These are phyloP conservation scores for Pao palembangensis DNA, from an alignment of 2,113 vertebrate species.

Conservation along the genomic window DNA sequence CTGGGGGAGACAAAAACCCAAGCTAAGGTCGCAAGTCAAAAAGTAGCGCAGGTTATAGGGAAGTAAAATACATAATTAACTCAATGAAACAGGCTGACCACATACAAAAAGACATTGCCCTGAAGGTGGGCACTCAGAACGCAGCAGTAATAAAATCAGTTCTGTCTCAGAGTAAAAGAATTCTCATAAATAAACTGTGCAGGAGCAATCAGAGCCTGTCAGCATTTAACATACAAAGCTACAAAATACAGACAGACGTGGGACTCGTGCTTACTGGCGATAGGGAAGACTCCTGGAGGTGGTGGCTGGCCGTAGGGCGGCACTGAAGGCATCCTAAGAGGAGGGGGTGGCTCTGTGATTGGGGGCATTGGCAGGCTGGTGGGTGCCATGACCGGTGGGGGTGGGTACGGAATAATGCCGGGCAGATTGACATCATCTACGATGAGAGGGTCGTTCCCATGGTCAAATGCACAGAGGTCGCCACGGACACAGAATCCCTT, in stretches of 20 bases:
- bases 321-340: constrained; percentile 79
- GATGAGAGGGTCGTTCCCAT: constrained; percentile 90
- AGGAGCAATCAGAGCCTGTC: too few species aligned
- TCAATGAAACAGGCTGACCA: not conserved
- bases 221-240: too few species aligned
- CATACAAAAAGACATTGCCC: not conserved
- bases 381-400: constrained; percentile 82
- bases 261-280: constrained; percentile 78
- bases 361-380: constrained; percentile 75
- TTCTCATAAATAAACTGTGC: too few species aligned
- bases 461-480: constrained; percentile 93
- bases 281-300: constrained; percentile 87
- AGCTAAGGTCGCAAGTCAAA: constrained; percentile 47
- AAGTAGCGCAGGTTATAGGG: not conserved
- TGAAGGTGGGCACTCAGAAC: too few species aligned
- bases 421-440: constrained; percentile 93
- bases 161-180: too few species aligned
- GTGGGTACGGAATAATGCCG: constrained; percentile 94
- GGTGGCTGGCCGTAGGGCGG: constrained; percentile 82
- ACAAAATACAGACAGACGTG: too few species aligned
- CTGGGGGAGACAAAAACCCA: constrained; percentile 76
- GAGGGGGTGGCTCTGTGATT: constrained; percentile 65
- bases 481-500: constrained; percentile 97
- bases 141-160: too few species aligned
- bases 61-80: not conserved